phyloP scores from a whole-genome alignment of 2,888 invertebrate genomes.

The Cantharis lateralis region DNA sequence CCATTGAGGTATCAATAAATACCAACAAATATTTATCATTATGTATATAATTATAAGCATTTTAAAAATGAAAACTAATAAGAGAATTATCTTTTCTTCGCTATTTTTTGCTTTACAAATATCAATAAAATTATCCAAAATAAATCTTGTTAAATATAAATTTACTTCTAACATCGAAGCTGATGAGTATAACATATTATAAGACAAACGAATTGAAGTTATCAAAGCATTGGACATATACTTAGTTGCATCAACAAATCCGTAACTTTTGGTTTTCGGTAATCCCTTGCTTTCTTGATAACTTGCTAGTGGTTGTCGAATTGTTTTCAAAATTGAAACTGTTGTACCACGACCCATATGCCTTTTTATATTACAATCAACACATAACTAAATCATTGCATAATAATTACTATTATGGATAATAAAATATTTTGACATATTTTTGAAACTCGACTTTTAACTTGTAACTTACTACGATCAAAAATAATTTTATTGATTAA shows the following conservation, averaged over 20 bases:
- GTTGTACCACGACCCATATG: not conserved
- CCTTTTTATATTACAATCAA: not conserved
- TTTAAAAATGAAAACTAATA: not conserved
- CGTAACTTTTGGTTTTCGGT: not conserved
- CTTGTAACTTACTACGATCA: not conserved
- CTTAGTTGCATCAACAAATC: not conserved
- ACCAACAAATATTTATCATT: not conserved
- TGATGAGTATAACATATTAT: not conserved
- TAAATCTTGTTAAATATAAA: not conserved
- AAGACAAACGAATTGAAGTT: not conserved
- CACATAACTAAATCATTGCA: not conserved
- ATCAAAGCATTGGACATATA: not conserved
- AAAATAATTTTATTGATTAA: too few species aligned
- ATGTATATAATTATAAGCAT: not conserved
- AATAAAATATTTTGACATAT: not conserved
- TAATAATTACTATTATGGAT: not conserved
- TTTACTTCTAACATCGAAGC: not conserved
- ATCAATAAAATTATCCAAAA: not conserved
- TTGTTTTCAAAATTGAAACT: not conserved
- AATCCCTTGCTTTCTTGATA: not conserved
- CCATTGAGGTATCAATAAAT: not conserved
- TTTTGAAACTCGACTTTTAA: not conserved
- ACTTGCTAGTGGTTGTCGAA: not conserved
- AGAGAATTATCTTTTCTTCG: not conserved
- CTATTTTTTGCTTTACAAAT: not conserved